Base-by-base conservation (phyloP, 2,888 invertebrate species). In the Ectemnius lituratus region DNA sequence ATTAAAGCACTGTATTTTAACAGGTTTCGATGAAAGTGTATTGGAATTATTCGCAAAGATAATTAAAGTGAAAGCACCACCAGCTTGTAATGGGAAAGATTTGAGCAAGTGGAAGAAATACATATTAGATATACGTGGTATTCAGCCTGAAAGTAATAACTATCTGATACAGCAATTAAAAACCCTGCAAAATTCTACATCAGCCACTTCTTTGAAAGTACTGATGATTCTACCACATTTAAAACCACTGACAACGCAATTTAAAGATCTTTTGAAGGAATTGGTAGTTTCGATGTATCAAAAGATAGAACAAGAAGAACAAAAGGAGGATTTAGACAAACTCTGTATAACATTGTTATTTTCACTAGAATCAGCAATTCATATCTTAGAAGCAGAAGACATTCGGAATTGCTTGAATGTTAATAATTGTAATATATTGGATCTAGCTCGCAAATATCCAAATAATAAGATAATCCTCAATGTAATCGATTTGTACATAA, bases 41-140 rank as follows among this genome's bases (percentile, higher is more conserved):
- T 91, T 96, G 83, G 90, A 92, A 60, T 91, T 95, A 28, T 88
- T 96, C 16, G 92, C 94, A 0, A 94, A 94, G 86, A 92, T 97
- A 62, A 91, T 96, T 49, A 85, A 94, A 49, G 91, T 91, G 64
- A 97, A 96, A 89, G 92, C 94, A 5, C 94, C 95, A 0, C 88
- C 94, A 0, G 93, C 93, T 6, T 91, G 92, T 70, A 93, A 93
- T 88, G 95, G 95, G 0, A 91, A 93, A 0, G 92, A 92, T 76
- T 87, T 95, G 8, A 89, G 91, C 70, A 91, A 92, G 18, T 96
- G 96, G 95, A 93, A 92, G 0, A 93, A 93, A 80, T 96, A 95
- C 88, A 94, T 86, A 92, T 94, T 89, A 92, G 91, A 64, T 91
- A 86, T 85, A 79, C 87, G 81, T 70, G 87, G 68, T 90, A 86